A percentile compares a stretch with the other conserved stretches of the same genome.
Evolutionary conservation across 2,797 vertebrate species (phyloP).

Genomic region (Cirrhinus molitorella): DNA sequence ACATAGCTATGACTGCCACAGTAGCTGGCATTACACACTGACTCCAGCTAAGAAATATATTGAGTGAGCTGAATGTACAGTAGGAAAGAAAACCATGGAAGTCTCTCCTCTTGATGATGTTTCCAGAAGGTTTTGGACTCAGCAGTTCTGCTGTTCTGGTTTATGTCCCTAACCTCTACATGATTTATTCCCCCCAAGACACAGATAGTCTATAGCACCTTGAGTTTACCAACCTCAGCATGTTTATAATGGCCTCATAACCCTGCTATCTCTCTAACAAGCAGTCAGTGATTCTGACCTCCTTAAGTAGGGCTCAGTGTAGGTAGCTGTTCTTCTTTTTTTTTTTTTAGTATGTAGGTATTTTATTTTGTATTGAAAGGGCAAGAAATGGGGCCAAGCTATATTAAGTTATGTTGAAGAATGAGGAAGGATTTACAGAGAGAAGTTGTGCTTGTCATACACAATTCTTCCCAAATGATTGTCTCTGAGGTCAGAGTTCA

Average conservation of each 20-base stretch:
- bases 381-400: neutral
- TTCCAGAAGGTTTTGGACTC: slow-evolving; percentile 46
- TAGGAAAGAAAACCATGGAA: slow-evolving; percentile 23
- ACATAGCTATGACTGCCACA: neutral
- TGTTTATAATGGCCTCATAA: slow-evolving; percentile 49
- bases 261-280: slow-evolving; percentile 40
- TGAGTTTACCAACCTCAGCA: slow-evolving; percentile 56
- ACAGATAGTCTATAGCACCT: slow-evolving; percentile 43
- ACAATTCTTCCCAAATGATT: slow-evolving; percentile 1
- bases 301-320: slow-evolving; percentile 15
- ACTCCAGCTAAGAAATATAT: slow-evolving; percentile 7
- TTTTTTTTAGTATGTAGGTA: neutral
- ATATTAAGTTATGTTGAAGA: slow-evolving; percentile 6
- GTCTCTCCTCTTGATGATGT: slow-evolving; percentile 35
- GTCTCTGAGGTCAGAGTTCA: neutral
- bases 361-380: slow-evolving; percentile 24
- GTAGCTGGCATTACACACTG: neutral
- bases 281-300: slow-evolving; percentile 27
- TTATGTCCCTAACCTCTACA: slow-evolving; percentile 50
- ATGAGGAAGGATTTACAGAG: neutral
- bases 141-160: slow-evolving; percentile 56
- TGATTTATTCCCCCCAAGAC: slow-evolving; percentile 57
- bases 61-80: neutral
- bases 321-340: slow-evolving; percentile 26
- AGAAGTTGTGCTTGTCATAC: slow-evolving; percentile 6